Base-by-base conservation (phyloP, 2,113 vertebrate species). In the Hirundichthys speculiger region DNA sequence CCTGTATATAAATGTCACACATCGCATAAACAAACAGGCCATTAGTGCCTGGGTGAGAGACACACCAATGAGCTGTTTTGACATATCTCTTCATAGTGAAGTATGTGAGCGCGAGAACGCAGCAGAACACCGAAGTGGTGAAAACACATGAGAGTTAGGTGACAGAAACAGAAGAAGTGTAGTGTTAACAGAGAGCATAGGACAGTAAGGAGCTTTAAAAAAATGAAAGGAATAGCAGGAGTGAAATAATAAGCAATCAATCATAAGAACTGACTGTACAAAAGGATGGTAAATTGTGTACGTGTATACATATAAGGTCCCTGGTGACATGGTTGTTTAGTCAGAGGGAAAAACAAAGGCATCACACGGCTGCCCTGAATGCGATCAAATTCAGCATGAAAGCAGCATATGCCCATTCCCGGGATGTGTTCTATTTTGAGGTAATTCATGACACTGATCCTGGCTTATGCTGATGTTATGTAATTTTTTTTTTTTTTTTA, bases 381-480 rank as follows among this genome's bases (percentile, higher is more conserved):
- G 68, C 21, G 14, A n/a, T 63, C 50, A 64, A 57, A 73, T 72
- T 65, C 69, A 77, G 48, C 64, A 58, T 61, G 55, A 66, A 72
- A 13, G 68, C 67, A 82, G 72, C 50, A 72, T 19, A 61, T 65
- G 73, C 74, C 47, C 39, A 52, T 15, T 58, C 58, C 47, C 66
- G 65, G 68, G 68, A 67, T 59, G 40, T 34, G 50, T 73, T 64
- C 75, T 79, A 79, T 84, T 85, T 77, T 25, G 22, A 83, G 64
- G 24, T 53, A 43, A 76, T 79, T 52, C 65, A 73, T 67, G 72
- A 62, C 65, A 84, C n/a, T 56, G 74, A 68, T 69, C 70, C 69
- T 57, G 61, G 80, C 77, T 81, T 69, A 76, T 77, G 39, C 61
- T 60, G 57, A 50, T 25, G 69, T 87, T 88, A 82, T 73, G 40